Evolutionary conservation across 2,888 invertebrate genomes (phyloP), one percentile per base, ranked within the genome.

Genomic region (Creontiades dilutus): DNA sequence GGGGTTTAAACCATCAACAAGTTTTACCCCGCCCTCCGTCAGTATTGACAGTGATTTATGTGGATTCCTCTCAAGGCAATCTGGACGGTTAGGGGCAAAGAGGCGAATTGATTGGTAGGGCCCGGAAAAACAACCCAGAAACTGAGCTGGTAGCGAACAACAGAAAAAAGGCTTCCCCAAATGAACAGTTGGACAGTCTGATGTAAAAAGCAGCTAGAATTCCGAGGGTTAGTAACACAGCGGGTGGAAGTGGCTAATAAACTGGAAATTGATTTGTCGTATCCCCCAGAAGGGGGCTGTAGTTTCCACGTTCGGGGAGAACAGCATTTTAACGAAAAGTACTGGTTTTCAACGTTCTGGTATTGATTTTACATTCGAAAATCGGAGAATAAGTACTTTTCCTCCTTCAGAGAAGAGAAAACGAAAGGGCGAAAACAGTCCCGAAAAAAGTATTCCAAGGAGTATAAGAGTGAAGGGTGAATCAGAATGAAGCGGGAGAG

Each of bases 221-320:
- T 23, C 23, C 2, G 68, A 68, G 27, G 68, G 68, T 23, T 19
- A 23, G 7, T 3, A 13, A 68, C 68, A 0, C 23, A 68, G 23
- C 68, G 23, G 68, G 13, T 12, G 68, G 23, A 68, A 68, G 68
- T 68, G 47, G 46, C 78, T 80, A 80, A 80, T 80, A 80, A 80
- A 80, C 37, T 80, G 78, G 78, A 47, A 80, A 80, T 80, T 80
- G 78, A 80, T 80, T 80, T 46, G 78, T 80, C 78, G 78, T 80
- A 19, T 46, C 78, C 78, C n/a, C 68, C 23, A 80, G 78, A 80
- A 5, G 47, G 78, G n/a, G 78, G 37, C 16, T 16, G 78, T 80
- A 47, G 46, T 47, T 37, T 80, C 16, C 78, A 37, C 37, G 78
- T 80, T 80, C 16, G 46, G 78, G 47, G 37, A 37, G 46, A 46